These are phyloP conservation scores for Petrocephalus sullivani DNA, from an alignment of 2,797 vertebrate species.

Conservation along the genomic window DNA sequence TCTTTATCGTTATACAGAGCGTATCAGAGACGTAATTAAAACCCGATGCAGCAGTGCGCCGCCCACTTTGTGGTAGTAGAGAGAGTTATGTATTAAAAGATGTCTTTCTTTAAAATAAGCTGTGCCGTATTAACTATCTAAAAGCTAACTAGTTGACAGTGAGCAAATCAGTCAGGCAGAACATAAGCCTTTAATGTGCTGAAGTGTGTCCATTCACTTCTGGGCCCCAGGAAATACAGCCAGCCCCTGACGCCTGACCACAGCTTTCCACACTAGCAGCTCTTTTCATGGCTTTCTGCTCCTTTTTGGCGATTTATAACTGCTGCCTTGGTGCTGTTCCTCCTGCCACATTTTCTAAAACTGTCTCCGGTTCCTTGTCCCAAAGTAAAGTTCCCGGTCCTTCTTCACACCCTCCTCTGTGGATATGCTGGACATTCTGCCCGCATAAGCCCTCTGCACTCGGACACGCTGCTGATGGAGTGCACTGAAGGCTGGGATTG, in stretches of 20 bases:
- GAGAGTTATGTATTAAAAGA: not conserved
- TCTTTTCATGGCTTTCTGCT: not conserved
- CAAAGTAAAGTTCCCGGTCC: not conserved
- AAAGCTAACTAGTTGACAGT: not conserved
- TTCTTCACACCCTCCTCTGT: not conserved
- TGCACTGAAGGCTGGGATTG: not conserved
- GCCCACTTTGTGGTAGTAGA: not conserved
- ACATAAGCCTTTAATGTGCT: not conserved
- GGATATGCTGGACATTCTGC: not conserved
- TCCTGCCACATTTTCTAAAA: not conserved
- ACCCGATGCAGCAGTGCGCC: not conserved
- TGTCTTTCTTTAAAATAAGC: not conserved
- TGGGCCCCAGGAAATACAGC: not conserved
- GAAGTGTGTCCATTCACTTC: not conserved
- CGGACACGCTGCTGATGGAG: not conserved
- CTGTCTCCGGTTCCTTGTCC: not conserved
- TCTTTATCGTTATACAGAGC: not conserved
- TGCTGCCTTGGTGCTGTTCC: not conserved
- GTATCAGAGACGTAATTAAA: not conserved
- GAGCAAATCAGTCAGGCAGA: not conserved
- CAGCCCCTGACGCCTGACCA: not conserved
- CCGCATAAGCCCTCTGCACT: not conserved
- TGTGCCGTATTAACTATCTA: not conserved
- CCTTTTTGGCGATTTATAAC: not conserved
- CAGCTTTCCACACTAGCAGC: not conserved